Evolutionary conservation across 2,888 invertebrate genomes (phyloP), one percentile per base, ranked within the genome.

Genomic region (Ophion ellenae): DNA sequence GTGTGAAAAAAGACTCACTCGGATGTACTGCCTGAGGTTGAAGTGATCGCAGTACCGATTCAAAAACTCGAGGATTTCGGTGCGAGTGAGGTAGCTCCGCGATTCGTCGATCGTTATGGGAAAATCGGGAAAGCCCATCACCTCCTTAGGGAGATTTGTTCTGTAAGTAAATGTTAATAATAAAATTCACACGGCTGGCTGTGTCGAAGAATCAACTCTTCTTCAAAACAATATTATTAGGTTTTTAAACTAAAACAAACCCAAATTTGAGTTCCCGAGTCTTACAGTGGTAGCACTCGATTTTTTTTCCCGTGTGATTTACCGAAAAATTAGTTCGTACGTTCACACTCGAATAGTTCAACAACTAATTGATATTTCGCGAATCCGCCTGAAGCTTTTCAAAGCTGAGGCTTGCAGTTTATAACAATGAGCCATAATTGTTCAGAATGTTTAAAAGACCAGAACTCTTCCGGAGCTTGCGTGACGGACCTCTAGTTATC

Each of bases 61-160:
- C 4, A 98, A 94, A 91, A 97, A 98, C 0, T 96, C 94, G 47
- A 97, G 94, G 93, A 98, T 97, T 86, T 97, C 96, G 74, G 96
- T 95, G 32, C 97, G 97, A 0, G 95, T 95, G 1, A 98, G 94
- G 91, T 97, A 98, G 0, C 98, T 98, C 89, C 95, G 95, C 9
- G 96, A 94, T 88, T 96, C 96, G 81, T 96, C 61, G 3, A 45
- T 95, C 0, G 97, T 96, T 84, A 98, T 96, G 0, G 97, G 96
- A 94, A 97, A 98, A 92, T 98, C 98, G 0, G 98, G 97, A 93
- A 96, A 98, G 0, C 97, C 97, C 99, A 99, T 99, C 3, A 98
- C 96, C 95, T 99, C 98, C 92, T 98, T 98, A 0, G 99, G 99
- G 11, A 99, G 95, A 94, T 99, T 99, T 0, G 98, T 98, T 91